A percentile compares a stretch with the other conserved stretches of the same genome.
Evolutionary conservation across 2,113 vertebrate genomes (phyloP).

Genomic region (Ophiodon elongatus): DNA sequence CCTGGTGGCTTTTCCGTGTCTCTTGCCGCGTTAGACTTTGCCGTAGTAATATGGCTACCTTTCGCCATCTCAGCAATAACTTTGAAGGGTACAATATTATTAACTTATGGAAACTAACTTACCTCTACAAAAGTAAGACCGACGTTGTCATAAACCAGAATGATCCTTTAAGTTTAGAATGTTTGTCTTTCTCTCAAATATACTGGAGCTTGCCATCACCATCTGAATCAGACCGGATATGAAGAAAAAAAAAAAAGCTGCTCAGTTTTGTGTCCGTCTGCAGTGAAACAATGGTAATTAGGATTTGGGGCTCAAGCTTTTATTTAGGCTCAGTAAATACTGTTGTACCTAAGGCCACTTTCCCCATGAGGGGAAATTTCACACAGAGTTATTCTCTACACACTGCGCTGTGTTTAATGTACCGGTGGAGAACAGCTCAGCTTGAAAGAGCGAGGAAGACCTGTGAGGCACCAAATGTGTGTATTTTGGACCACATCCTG

Average conservation of each 20-base stretch:
- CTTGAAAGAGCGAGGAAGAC: slow-evolving; percentile 23
- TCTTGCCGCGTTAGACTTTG: no score
- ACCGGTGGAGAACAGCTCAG: slow-evolving; percentile 40
- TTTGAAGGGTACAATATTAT: neutral
- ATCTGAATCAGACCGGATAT: neutral
- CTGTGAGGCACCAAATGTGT: slow-evolving; percentile 20
- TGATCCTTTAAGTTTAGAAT: neutral
- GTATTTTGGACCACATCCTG: neutral
- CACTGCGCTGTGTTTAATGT: slow-evolving; percentile 39
- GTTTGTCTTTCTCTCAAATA: neutral
- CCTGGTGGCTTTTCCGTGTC: no score
- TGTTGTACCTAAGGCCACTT: neutral
- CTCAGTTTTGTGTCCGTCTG: neutral
- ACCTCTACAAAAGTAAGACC: neutral
- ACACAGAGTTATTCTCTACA: slow-evolving; percentile 8
- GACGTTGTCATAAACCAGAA: neutral
- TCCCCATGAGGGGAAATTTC: slow-evolving; percentile 14
- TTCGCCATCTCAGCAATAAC: no score
- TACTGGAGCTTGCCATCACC: neutral
- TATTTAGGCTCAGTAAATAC: neutral
- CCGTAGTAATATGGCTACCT: no score
- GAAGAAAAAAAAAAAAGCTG: neutral
- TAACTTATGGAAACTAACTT: neutral
- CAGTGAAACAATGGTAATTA: neutral
- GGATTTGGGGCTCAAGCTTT: neutral